Evolutionary conservation across 2,113 vertebrate genomes (phyloP).

Genomic region (Andinoacara biseriatus): DNA sequence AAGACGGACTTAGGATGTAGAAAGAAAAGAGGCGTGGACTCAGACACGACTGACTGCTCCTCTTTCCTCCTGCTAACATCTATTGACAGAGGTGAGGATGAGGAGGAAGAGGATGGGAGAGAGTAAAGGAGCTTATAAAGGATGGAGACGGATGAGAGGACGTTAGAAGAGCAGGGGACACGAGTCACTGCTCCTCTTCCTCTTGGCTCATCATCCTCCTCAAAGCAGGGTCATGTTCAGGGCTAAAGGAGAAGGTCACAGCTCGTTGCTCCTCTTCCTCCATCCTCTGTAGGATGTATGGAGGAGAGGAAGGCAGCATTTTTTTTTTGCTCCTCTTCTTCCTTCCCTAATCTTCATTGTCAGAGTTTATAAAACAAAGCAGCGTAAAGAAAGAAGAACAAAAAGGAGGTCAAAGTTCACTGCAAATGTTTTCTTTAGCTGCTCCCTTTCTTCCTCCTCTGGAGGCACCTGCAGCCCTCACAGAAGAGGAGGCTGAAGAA

Average conservation of each 20-base stretch:
- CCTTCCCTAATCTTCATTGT: slow-evolving; percentile 10
- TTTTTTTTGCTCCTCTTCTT: slow-evolving; percentile 32
- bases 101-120: slow-evolving; percentile 20
- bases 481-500: neutral
- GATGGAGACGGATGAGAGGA: slow-evolving; percentile 29
- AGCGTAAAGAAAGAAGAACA: slow-evolving; percentile 13
- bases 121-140: slow-evolving; percentile 21
- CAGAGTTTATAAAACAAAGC: slow-evolving; percentile 28
- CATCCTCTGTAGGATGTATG: neutral
- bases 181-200: slow-evolving; percentile 57
- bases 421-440: neutral
- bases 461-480: neutral
- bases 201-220: slow-evolving; percentile 16
- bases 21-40: slow-evolving; percentile 61
- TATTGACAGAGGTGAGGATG: slow-evolving; percentile 49
- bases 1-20: slow-evolving; percentile 37
- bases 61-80: slow-evolving; percentile 50
- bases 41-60: slow-evolving; percentile 72
- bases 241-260: slow-evolving; percentile 62
- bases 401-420: slow-evolving; percentile 8
- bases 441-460: neutral
- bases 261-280: slow-evolving; percentile 56
- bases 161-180: slow-evolving; percentile 42
- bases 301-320: neutral
- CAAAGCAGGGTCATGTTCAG: slow-evolving; percentile 67